Evolutionary conservation across 1,140 invertebrate species (phyloP).

Genomic region (Paraescarpia echinospica): DNA sequence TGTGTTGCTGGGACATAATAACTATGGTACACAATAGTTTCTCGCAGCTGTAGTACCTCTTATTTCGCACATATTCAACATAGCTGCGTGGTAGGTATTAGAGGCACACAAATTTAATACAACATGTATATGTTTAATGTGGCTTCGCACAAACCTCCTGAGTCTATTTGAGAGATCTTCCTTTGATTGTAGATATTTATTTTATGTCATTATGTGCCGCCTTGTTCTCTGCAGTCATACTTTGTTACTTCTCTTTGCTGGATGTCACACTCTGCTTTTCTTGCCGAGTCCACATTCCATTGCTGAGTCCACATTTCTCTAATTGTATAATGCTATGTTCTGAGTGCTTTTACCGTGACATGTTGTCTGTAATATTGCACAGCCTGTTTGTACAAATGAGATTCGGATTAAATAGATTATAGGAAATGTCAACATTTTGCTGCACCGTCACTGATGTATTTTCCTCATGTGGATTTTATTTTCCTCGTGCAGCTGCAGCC

Average conservation of each 20-base stretch:
- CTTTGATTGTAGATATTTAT: background rate
- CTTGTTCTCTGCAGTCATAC: background rate
- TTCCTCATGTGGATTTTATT: background rate
- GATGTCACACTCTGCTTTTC: background rate
- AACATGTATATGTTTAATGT: background rate
- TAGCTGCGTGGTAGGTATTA: background rate
- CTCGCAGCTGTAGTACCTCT: background rate
- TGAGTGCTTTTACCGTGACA: background rate
- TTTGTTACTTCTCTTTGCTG: background rate
- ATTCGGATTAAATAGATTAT: background rate
- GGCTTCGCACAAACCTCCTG: background rate
- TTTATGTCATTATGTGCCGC: background rate
- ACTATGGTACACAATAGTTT: background rate
- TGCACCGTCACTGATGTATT: background rate
- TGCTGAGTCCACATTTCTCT: background rate
- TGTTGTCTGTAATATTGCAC: background rate
- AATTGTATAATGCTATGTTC: background rate
- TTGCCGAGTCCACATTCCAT: background rate
- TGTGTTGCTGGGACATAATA: background rate
- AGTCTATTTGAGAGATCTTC: background rate
- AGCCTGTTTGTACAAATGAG: background rate
- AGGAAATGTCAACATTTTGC: background rate
- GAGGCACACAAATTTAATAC: background rate
- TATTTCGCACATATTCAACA: background rate
- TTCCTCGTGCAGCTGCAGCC: slow-evolving; percentile 75